Base-by-base conservation (phyloP, 2,113 vertebrate species). In the Varanus salvator region DNA sequence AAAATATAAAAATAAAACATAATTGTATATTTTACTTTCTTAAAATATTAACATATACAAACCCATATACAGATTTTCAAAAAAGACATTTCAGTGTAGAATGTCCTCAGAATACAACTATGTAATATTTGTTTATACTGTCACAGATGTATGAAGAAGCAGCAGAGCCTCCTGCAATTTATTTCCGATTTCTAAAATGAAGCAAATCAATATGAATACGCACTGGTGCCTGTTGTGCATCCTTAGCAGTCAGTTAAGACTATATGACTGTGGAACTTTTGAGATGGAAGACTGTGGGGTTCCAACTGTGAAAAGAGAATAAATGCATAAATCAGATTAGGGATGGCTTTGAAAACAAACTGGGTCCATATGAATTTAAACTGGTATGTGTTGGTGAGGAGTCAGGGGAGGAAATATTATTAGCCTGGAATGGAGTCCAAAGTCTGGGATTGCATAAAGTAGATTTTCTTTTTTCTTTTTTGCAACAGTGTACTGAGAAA, bases 401-500 rank as follows among this genome's bases (percentile, higher is more conserved):
- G 60, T 21, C 3, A 1, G 12, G 25, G 60, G 38, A 15, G 66
- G 12, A n/a, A 29, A 74, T 15, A 9, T 23, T 82, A 29, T n/a
- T 9, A 74, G 27, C 29, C 27, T 66, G 44, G 27, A n/a, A 34
- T 38, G 23, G 25, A 83, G 27, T 89, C 25, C 29, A 38, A 82
- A 74, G 38, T 72, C 48, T 50, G 12, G 23, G 66, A 74, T 84
- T 48, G 25, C 57, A 54, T 76, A 23, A 88, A 80, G 38, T 75
- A 52, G 23, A 66, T 66, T 90, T 89, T 85, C 84, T 91, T 83
- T 87, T 93, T 72, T 89, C 38, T 92, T 89, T 92, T 92, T 76
- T 85, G 6, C 87, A 95, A 90, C 85, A 99, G 99, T 29, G 93
- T 97, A 54, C 92, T 99, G 89, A 98, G 97, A 96, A 99, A 98